Evolutionary conservation across 2,113 vertebrate genomes (phyloP), one percentile per base, ranked within the genome.

Genomic region (Hemiprocne comata): DNA sequence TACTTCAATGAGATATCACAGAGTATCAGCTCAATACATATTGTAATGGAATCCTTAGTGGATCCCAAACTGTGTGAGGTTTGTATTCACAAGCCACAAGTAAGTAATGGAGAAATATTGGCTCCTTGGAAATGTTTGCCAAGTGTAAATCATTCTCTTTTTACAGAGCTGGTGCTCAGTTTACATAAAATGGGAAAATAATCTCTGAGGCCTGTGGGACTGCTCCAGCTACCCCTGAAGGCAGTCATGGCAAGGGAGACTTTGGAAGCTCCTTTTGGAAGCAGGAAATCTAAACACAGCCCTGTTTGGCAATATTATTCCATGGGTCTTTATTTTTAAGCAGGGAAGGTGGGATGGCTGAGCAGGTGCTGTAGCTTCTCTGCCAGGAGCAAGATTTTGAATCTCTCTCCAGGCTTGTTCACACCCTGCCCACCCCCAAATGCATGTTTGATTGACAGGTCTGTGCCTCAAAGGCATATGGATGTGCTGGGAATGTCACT

Each of bases 21-120:
- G 88, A 88, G 73, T 87, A 83, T 94, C 96, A 96, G 95, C 85
- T 90, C 94, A 90, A 93, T 87, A 80, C 90, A 97, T 95, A 96
- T 85, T 55, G 81, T 90, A 93, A 94, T 95, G 91, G 94, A 90
- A 97, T 97, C 97, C 94, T 98, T 97, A 97, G 92, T 13, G 31
- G 89, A 93, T 91, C 91, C 81, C 92, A 90, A 90, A 85, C 94
- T 97, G 83, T 85, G 94, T 94, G 93, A 95, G 84, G 91, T 94
- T 96, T 95, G 76, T 93, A 78, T 93, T 97, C 94, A 96, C 93
- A 95, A 96, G 78, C 96, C 91, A 95, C 7, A 13, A 94, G 77
- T 83, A 92, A 96, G 84, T 77, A 89, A 91, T 20, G 0, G 92
- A 85, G 90, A 97, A 95, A 90, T 83, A 93, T 42, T 77, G 73